Evolutionary conservation across 2,113 vertebrate genomes (phyloP).

Genomic region (Pampusana beccarii): DNA sequence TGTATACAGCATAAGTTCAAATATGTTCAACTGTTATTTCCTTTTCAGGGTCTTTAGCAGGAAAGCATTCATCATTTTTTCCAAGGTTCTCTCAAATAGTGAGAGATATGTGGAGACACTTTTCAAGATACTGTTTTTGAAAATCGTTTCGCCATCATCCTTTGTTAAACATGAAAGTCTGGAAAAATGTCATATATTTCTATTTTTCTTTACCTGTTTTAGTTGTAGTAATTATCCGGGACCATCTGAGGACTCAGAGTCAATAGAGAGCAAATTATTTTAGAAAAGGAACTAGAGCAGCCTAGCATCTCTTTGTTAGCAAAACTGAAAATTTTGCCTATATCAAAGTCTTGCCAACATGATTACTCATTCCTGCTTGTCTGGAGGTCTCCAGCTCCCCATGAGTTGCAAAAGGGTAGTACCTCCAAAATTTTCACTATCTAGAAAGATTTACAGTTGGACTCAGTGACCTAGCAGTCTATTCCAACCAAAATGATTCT

Average conservation of each 20-base stretch:
- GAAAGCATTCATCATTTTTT: not conserved
- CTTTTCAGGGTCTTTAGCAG: not conserved
- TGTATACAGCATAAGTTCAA: not conserved
- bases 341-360: not conserved
- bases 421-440: not conserved
- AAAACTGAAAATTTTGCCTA: not conserved
- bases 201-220: not conserved
- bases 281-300: not conserved
- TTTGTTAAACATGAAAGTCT: not conserved
- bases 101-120: not conserved
- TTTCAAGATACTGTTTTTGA: not conserved
- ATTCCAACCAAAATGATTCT: not conserved
- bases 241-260: not conserved
- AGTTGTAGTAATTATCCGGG: not conserved
- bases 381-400: not conserved
- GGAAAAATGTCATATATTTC: not conserved
- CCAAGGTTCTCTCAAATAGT: not conserved
- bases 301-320: not conserved
- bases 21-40: not conserved
- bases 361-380: not conserved
- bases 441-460: fast-evolving
- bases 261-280: not conserved
- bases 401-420: not conserved
- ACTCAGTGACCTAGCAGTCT: fast-evolving
- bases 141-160: not conserved